These are phyloP conservation scores for Morelia viridis DNA, from an alignment of 2,797 vertebrate genomes.

Conservation along the genomic window DNA sequence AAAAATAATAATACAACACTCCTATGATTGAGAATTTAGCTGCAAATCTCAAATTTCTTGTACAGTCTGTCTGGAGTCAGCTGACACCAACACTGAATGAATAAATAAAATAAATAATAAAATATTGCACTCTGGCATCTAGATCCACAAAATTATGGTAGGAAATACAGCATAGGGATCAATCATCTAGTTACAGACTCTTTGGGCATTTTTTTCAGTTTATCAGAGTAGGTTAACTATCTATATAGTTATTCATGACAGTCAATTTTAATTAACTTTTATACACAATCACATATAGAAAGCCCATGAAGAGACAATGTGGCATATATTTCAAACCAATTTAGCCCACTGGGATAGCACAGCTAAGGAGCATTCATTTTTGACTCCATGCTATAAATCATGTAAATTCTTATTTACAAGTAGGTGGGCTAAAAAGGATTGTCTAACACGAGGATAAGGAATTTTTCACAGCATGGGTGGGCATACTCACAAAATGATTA, in stretches of 20 bases:
- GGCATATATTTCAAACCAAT: neutral
- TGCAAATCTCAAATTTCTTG: neutral
- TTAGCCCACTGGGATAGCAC: neutral
- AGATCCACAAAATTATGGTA: no score
- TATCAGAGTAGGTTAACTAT: no score
- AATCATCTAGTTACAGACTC: no score
- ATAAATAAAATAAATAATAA: no score
- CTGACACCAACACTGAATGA: no score
- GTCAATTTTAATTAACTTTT: neutral
- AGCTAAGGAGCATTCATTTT: neutral
- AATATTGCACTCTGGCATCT: no score
- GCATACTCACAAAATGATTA: no score
- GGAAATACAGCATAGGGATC: no score
- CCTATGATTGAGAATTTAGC: neutral
- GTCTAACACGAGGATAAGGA: no score
- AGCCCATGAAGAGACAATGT: neutral
- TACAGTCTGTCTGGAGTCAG: neutral
- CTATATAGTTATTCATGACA: neutral
- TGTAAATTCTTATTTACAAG: neutral
- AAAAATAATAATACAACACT: neutral
- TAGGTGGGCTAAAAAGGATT: neutral
- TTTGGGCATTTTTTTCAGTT: no score
- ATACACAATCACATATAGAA: neutral
- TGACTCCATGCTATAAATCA: neutral
- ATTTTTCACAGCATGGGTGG: no score